These are phyloP conservation scores for Epizoanthus rinbou DNA, from an alignment of 92 coral and sea anemone genomes.

Conservation along the genomic window DNA sequence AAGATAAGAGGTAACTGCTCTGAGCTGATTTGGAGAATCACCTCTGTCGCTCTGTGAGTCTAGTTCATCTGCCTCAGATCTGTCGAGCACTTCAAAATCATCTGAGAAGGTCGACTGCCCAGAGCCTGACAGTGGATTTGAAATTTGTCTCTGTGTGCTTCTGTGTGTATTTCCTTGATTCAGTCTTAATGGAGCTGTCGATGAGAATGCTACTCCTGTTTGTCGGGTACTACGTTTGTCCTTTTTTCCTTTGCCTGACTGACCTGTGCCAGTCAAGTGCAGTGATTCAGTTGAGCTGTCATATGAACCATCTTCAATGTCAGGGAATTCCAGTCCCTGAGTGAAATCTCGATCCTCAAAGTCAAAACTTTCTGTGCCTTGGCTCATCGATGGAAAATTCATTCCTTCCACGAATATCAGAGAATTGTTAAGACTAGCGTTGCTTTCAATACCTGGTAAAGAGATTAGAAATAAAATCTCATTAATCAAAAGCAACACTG, in stretches of 20 bases:
- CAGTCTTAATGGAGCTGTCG: background rate
- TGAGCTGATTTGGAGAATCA: slow-evolving; percentile 47
- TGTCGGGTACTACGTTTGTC: slow-evolving; percentile 1
- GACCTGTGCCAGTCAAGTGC: background rate
- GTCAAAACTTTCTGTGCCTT: slow-evolving; percentile 69
- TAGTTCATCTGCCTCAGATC: slow-evolving; percentile 81
- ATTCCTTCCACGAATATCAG: slow-evolving; percentile 67
- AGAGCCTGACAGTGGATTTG: slow-evolving; percentile 28
- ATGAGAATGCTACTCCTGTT: background rate
- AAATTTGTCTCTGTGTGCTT: slow-evolving; percentile 17
- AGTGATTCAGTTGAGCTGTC: slow-evolving; percentile 91
- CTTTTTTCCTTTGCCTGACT: slow-evolving; percentile 29
- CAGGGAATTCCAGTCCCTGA: slow-evolving; percentile 89
- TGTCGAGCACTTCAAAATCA: slow-evolving; percentile 85
- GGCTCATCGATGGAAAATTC: slow-evolving; percentile 77
- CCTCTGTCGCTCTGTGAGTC: slow-evolving; percentile 43
- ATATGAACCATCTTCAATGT: slow-evolving; percentile 74
- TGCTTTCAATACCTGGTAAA: slow-evolving; percentile 20
- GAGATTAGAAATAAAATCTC: too few species aligned
- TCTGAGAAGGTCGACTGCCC: slow-evolving; percentile 56
- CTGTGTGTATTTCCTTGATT: slow-evolving; percentile 31
- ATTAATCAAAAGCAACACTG: too few species aligned
- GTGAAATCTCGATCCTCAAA: slow-evolving; percentile 86
- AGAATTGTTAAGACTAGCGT: slow-evolving; percentile 77
- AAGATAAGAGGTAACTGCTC: slow-evolving; percentile 59